These are phyloP conservation scores for Zophobas morio DNA, from an alignment of 1,140 invertebrate species.

Conservation along the genomic window DNA sequence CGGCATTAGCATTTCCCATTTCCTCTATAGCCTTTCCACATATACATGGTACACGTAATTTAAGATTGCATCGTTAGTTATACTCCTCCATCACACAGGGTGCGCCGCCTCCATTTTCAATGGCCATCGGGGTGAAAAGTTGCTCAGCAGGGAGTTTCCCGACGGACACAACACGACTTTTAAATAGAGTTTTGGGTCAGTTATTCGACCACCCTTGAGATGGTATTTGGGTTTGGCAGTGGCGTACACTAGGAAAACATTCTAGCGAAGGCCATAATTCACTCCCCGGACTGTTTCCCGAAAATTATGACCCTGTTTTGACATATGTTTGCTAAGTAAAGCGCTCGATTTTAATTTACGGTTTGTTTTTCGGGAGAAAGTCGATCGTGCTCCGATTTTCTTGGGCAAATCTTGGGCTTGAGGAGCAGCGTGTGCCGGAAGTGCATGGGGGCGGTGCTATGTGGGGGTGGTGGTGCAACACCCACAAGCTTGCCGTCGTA, in stretches of 20 bases:
- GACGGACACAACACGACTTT: slow-evolving; percentile 53
- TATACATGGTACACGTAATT: slow-evolving; percentile 54
- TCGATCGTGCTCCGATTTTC: slow-evolving; percentile 14
- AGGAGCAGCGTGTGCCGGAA: too few relatives aligned
- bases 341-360: slow-evolving; percentile 38
- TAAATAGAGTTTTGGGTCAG: slow-evolving; percentile 54
- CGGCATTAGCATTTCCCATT: slow-evolving; percentile 57
- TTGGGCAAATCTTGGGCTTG: background rate
- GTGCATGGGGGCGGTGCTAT: too few relatives aligned
- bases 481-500: too few relatives aligned
- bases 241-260: slow-evolving; percentile 21
- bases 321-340: slow-evolving; percentile 40
- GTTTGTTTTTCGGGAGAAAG: slow-evolving; percentile 29
- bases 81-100: slow-evolving; percentile 37
- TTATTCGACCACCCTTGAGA: slow-evolving; percentile 43
- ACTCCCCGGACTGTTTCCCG: slow-evolving; percentile 30
- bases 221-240: slow-evolving; percentile 13
- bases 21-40: slow-evolving; percentile 51
- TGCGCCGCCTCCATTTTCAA: slow-evolving; percentile 46
- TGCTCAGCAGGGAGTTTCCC: slow-evolving; percentile 53
- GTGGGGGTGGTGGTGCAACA: too few relatives aligned
- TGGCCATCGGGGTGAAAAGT: slow-evolving; percentile 56
- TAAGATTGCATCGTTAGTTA: slow-evolving; percentile 57
- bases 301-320: slow-evolving; percentile 43
- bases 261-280: slow-evolving; percentile 36